These are phyloP conservation scores for Schizaphis graminum DNA, from an alignment of 2,888 invertebrate species.

Conservation along the genomic window DNA sequence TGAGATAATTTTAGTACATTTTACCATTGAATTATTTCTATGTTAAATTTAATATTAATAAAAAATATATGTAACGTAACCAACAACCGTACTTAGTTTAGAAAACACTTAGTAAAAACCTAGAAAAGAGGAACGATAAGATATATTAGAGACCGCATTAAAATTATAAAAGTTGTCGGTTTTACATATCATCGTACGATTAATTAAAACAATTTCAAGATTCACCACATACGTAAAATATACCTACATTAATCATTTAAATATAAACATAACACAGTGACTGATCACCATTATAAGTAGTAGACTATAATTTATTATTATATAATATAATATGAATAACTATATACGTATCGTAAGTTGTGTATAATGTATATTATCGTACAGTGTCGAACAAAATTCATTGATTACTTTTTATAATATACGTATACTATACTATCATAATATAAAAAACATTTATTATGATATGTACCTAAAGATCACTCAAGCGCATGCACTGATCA, in stretches of 20 bases:
- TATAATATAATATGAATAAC: neutral
- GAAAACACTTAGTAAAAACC: neutral
- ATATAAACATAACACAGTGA: neutral
- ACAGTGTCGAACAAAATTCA: neutral
- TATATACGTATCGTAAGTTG: neutral
- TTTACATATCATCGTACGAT: neutral
- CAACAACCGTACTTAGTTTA: neutral
- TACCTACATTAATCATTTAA: neutral
- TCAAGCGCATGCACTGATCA: neutral
- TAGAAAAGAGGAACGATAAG: neutral
- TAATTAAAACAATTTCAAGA: neutral
- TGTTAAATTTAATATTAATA: neutral
- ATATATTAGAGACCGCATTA: neutral
- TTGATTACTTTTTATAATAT: neutral
- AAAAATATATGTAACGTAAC: neutral
- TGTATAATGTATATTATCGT: neutral
- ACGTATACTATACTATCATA: neutral
- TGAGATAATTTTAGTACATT: neutral
- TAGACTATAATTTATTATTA: neutral
- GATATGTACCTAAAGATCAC: neutral
- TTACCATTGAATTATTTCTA: neutral
- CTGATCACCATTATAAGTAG: neutral
- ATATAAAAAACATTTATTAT: neutral
- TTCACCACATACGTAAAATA: neutral
- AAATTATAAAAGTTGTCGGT: neutral